Base-by-base conservation (phyloP, 23 tunicate species). In the Oikopleura dioica region DNA sequence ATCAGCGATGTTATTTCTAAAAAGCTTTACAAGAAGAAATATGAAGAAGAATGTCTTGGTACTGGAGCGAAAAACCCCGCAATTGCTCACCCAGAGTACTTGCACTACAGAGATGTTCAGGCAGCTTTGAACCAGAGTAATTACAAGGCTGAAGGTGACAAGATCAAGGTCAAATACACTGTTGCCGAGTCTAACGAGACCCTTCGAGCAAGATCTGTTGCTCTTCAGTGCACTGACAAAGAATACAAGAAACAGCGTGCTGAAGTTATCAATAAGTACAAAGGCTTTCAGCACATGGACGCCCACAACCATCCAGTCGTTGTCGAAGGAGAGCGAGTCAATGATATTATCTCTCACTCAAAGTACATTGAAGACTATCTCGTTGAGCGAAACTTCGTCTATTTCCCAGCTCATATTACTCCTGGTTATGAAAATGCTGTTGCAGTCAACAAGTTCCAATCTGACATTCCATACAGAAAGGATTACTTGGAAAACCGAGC, bases 361-460 rank as follows among this genome's bases (percentile, higher is more conserved):
- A 79, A 79, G 23, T 94, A 94, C 83, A 81, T 76, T 76, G 88
- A 86, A 77, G 99, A 94, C 38, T 94, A 94, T 87, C 88, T 83
- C 76, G 38, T 78, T 38, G 99, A 87, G 77, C 88, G 87, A 59
- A 59, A 69, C 33, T 32, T 78, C 36, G 77, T 94, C 23, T 94
- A 82, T 79, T 94, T 58, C 75, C 99, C 99, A 0, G 99, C 80
- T 21, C 89, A 95, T 29, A 82, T 94, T 0, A 94, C 95, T 58
- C 86, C 86, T 30, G 80, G 76, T 21, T 94, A 94, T 58, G 99
- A 86, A 67, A 94, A 84, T 36, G 80, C 82, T 1, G 82, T 79
- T 32, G 86, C 84, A 37, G 84, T 86, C 37, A 80, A 84, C 32
- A 81, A 94, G 81, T 79, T 94, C 9, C 89, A 94, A 38, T 81